These are phyloP conservation scores for Drosophila neotestacea DNA, from an alignment of 2,888 invertebrate species.

Conservation along the genomic window DNA sequence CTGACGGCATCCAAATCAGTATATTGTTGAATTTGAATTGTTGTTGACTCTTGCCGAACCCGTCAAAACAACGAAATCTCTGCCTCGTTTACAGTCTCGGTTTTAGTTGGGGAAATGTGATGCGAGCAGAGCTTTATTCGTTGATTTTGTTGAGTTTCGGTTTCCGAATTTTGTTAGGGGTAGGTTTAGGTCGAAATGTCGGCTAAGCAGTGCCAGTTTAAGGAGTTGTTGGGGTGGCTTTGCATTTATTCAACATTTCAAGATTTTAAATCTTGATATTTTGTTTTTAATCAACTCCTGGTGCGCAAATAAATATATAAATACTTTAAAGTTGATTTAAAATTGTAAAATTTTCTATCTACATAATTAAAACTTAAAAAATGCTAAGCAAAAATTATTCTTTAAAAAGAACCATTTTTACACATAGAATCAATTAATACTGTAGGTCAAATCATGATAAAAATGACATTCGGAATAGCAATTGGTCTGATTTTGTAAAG, in stretches of 20 bases:
- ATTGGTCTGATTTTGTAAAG: too few relatives aligned
- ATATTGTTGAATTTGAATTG: constrained; percentile 64
- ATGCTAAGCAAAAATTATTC: too few relatives aligned
- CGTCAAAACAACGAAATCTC: constrained; percentile 55
- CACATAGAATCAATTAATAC: too few relatives aligned
- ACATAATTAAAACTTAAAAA: too few relatives aligned
- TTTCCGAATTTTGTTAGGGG: constrained; percentile 26
- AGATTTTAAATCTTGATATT: not conserved
- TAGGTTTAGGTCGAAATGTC: constrained; percentile 17
- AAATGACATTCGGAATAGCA: too few relatives aligned
- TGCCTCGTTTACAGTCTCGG: constrained; percentile 43
- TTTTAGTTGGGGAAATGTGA: constrained; percentile 7
- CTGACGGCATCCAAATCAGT: constrained; percentile 59
- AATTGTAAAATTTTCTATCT: too few relatives aligned
- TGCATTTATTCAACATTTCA: not conserved
- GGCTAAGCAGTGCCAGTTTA: constrained; percentile 13
- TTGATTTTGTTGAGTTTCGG: constrained; percentile 38
- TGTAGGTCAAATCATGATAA: too few relatives aligned
- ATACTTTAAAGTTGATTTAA: too few relatives aligned
- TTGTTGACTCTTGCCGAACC: constrained; percentile 55
- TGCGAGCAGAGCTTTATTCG: constrained; percentile 37
- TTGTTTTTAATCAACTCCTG: too few relatives aligned
- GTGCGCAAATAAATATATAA: too few relatives aligned
- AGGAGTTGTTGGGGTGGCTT: constrained; percentile 3
- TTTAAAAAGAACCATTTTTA: too few relatives aligned